These are phyloP conservation scores for Leistus spinibarbis DNA, from an alignment of 2,888 invertebrate species.

Conservation along the genomic window DNA sequence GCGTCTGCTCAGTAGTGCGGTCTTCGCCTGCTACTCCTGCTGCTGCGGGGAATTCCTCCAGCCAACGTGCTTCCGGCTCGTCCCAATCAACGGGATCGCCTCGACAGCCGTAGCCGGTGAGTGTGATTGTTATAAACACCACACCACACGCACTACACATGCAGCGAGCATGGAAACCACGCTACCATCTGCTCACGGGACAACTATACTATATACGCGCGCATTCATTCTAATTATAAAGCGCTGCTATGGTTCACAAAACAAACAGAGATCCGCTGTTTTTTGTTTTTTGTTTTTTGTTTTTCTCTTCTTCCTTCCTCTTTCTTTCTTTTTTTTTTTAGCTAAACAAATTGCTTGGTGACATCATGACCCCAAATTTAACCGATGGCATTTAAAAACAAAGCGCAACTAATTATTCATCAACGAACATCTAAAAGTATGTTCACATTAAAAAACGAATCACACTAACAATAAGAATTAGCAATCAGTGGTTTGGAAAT, in stretches of 20 bases:
- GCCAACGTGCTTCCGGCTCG: not conserved
- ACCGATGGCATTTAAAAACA: slow-evolving; percentile 14
- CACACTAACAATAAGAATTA: not conserved
- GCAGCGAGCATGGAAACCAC: not conserved
- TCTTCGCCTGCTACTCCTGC: not conserved
- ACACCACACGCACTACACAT: slow-evolving; percentile 1
- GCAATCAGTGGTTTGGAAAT: too few species aligned
- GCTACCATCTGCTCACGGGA: not conserved
- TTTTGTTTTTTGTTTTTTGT: too few species aligned
- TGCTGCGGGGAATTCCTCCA: slow-evolving; percentile 10
- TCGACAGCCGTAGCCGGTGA: slow-evolving; percentile 25
- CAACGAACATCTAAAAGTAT: not conserved
- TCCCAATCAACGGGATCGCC: not conserved
- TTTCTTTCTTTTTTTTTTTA: not conserved
- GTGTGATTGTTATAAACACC: slow-evolving; percentile 1
- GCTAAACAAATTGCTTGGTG: slow-evolving; percentile 5
- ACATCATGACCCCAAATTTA: slow-evolving; percentile 20
- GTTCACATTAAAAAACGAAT: not conserved
- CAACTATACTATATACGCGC: not conserved
- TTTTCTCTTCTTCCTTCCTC: too few species aligned
- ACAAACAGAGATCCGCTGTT: not conserved
- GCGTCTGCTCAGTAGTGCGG: not conserved
- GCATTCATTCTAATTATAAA: slow-evolving; percentile 22
- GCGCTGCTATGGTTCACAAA: not conserved
- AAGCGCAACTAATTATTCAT: not conserved